These are phyloP conservation scores for Podarcis muralis DNA, from an alignment of 2,113 vertebrate species.

Conservation along the genomic window DNA sequence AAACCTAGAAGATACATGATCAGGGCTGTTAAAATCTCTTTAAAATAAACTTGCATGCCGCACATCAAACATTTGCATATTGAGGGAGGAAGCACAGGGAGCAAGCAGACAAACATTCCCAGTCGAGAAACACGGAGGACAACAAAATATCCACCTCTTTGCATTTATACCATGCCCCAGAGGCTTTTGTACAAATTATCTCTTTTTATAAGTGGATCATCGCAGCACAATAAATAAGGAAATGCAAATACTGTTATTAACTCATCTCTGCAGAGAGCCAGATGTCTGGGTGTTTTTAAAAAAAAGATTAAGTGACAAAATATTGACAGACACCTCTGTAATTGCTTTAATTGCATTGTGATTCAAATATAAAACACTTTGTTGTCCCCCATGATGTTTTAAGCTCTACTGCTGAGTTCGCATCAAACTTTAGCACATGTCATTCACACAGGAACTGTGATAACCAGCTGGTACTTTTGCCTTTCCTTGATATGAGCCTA, in stretches of 20 bases:
- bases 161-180: background rate
- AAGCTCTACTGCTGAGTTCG: conserved; percentile 25
- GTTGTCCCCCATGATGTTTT: conserved; percentile 55
- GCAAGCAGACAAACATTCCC: conserved; percentile 20
- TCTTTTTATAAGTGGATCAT: background rate
- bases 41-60: conserved; percentile 52
- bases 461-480: conserved; percentile 82
- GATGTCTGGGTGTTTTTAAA: conserved; percentile 9
- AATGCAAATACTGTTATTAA: conserved; percentile 20
- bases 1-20: conserved; percentile 89
- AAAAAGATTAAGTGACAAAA: conserved; percentile 15
- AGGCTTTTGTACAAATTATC: background rate
- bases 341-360: conserved; percentile 27
- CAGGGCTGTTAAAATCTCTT: conserved; percentile 70
- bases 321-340: conserved; percentile 34
- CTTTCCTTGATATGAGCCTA: conserved; percentile 66
- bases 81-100: conserved; percentile 42
- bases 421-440: conserved; percentile 28
- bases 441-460: conserved; percentile 52
- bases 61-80: conserved; percentile 24
- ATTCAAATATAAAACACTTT: conserved; percentile 42
- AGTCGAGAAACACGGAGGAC: conserved; percentile 43
- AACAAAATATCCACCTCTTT: conserved; percentile 38
- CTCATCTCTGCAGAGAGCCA: background rate
- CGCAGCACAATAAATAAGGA: background rate